These are phyloP conservation scores for Abrostola triplasia DNA, from an alignment of 2,888 invertebrate genomes.

Conservation along the genomic window DNA sequence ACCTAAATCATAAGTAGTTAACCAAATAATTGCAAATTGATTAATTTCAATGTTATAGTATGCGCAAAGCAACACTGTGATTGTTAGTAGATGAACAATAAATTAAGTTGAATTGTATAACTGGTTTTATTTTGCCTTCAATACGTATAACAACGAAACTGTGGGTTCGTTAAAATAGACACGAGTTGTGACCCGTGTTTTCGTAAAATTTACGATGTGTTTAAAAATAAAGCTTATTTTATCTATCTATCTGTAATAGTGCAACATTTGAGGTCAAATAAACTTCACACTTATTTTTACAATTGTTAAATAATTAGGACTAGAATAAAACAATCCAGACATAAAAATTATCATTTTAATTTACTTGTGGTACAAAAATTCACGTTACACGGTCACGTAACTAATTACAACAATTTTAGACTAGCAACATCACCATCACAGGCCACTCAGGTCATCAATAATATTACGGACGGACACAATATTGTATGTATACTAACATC, in stretches of 20 bases:
- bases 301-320: not conserved
- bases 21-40: constrained; percentile 42
- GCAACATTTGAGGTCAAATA: no score
- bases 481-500: constrained; percentile 13
- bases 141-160: no score
- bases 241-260: no score
- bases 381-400: constrained; percentile 57
- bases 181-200: no score
- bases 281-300: no score
- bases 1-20: constrained; percentile 23
- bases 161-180: no score
- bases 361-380: constrained; percentile 77
- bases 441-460: constrained; percentile 23
- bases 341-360: constrained; percentile 55
- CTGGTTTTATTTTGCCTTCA: constrained; percentile 38
- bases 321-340: constrained; percentile 26
- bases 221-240: no score
- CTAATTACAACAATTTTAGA: constrained; percentile 57
- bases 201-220: no score
- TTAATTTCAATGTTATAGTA: constrained; percentile 8
- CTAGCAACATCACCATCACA: constrained; percentile 43
- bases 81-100: constrained; percentile 77
- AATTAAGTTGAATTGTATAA: constrained; percentile 64
- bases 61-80: constrained; percentile 77
- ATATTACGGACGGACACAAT: constrained; percentile 26